These are phyloP conservation scores for Sebastes variabilis DNA, from an alignment of 2,797 vertebrate genomes.

Conservation along the genomic window DNA sequence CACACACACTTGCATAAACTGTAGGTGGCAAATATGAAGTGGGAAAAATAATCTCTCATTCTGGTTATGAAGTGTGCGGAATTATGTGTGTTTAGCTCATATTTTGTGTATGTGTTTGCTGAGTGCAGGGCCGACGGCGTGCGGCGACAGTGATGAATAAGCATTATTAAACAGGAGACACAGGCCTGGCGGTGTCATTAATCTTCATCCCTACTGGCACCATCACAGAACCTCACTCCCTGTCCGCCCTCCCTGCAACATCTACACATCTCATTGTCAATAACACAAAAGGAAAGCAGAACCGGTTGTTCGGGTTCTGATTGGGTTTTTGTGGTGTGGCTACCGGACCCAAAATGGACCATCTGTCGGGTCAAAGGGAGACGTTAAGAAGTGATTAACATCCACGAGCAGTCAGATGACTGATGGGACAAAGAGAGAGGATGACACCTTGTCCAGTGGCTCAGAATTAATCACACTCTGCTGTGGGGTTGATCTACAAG, in stretches of 20 bases:
- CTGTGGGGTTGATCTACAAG: constrained; percentile 44
- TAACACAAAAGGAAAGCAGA: constrained; percentile 27
- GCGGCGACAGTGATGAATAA: constrained; percentile 74
- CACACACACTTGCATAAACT: constrained; percentile 2
- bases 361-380: constrained; percentile 37
- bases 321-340: neutral
- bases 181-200: constrained; percentile 62
- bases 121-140: constrained; percentile 6
- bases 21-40: constrained; percentile 27
- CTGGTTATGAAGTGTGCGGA: constrained; percentile 9
- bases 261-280: constrained; percentile 46
- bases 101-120: constrained; percentile 8
- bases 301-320: constrained; percentile 4
- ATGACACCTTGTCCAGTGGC: constrained; percentile 28
- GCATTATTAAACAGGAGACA: constrained; percentile 76
- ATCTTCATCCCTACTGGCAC: constrained; percentile 72
- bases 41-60: constrained; percentile 10
- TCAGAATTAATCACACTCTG: constrained; percentile 44
- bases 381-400: constrained; percentile 33
- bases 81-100: constrained; percentile 12
- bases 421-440: constrained; percentile 37
- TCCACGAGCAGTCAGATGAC: constrained; percentile 19
- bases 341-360: constrained; percentile 11
- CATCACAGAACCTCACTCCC: constrained; percentile 54
- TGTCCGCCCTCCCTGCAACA: constrained; percentile 32